phyloP scores from a whole-genome alignment of 2,113 vertebrate genomes.

The Dromas ardeola region DNA sequence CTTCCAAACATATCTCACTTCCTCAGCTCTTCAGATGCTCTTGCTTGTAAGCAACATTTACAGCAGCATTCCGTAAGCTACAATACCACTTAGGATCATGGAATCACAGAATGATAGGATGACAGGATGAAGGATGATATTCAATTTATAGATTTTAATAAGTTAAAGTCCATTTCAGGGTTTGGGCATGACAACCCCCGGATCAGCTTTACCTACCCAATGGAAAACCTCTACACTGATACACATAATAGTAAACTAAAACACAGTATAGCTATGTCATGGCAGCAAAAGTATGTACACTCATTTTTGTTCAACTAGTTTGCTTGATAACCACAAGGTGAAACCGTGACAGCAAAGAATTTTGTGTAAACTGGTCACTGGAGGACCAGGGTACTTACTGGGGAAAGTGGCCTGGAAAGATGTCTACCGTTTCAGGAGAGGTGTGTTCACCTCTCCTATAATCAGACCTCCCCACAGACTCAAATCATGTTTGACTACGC shows the following conservation, averaged over 20 bases:
- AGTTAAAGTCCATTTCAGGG: not conserved
- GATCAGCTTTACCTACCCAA: not conserved
- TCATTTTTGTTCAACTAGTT: not conserved
- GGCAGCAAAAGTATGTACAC: not conserved
- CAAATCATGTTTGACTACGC: not conserved
- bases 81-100: not conserved
- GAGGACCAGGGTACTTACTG: not conserved
- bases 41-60: not conserved
- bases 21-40: not conserved
- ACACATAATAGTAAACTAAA: not conserved
- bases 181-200: not conserved
- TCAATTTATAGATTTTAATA: not conserved
- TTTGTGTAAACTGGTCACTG: not conserved
- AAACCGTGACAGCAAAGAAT: not conserved
- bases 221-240: not conserved
- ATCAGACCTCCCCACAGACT: not conserved
- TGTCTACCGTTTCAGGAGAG: not conserved
- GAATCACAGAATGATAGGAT: too few species aligned
- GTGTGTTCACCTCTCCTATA: not conserved
- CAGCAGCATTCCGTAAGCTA: not conserved
- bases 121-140: too few species aligned
- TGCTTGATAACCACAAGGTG: not conserved
- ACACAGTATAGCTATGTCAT: not conserved
- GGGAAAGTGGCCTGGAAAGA: not conserved
- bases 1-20: not conserved